Evolutionary conservation across 2,113 vertebrate species (phyloP).

Genomic region (Pelobates fuscus): DNA sequence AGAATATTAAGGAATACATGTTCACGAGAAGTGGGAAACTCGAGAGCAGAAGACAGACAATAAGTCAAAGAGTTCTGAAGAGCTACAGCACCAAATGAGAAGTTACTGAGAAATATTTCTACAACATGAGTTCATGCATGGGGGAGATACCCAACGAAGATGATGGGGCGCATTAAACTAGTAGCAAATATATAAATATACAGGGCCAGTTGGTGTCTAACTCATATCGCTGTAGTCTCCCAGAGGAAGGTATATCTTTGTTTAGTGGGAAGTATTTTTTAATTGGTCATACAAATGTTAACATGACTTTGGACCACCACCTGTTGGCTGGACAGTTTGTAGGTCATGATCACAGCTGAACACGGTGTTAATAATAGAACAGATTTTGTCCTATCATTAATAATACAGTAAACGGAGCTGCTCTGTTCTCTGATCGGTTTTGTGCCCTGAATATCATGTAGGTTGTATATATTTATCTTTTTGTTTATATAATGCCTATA

Average conservation of each 20-base stretch:
- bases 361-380: background rate
- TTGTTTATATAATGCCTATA: no score
- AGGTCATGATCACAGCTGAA: background rate
- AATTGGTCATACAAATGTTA: background rate
- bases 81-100: background rate
- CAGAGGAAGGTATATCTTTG: no score
- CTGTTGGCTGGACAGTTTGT: background rate
- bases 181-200: no score
- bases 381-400: background rate
- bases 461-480: no score
- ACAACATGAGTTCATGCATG: background rate
- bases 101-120: background rate
- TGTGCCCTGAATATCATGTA: background rate
- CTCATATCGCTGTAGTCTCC: no score
- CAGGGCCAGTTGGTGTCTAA: no score
- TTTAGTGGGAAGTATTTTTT: background rate
- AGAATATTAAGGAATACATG: background rate
- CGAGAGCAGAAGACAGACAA: conserved; percentile 9
- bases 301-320: background rate
- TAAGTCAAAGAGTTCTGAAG: background rate
- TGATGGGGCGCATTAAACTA: no score
- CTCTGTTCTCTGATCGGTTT: background rate
- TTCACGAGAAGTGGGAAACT: conserved; percentile 17
- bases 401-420: background rate
- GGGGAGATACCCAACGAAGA: background rate